Percentiles rank a stretch among this genome's conserved stretches.
Conservation (phyloP, 1,140 invertebrate species). For the Coelopa frigida region DNA sequence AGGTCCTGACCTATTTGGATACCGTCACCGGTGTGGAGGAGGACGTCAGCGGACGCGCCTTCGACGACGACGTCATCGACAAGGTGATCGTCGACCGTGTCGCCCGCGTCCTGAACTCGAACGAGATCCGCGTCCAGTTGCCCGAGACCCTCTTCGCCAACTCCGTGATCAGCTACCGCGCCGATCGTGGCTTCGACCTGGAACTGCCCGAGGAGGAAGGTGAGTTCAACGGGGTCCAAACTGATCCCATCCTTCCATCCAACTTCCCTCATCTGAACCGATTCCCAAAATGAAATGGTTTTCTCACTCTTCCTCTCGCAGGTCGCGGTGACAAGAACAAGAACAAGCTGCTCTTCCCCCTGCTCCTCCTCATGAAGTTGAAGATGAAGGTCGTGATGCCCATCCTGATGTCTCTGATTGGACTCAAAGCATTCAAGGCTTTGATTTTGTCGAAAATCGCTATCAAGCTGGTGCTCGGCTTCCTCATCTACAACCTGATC, state of each 20-base stretch:
- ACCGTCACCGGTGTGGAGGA: conserved; percentile 56
- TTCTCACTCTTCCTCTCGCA: conserved; percentile 14
- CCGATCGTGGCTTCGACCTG: conserved; percentile 59
- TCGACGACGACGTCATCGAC: conserved; percentile 57
- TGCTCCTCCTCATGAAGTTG: conserved; percentile 69
- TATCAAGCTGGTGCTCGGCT: conserved; percentile 68
- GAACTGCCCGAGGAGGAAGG: conserved; percentile 50
- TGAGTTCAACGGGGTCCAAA: conserved; percentile 16
- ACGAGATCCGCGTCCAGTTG: conserved; percentile 61
- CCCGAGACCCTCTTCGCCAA: conserved; percentile 65
- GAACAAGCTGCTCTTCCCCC: conserved; percentile 72
- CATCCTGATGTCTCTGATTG: conserved; percentile 67
- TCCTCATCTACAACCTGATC: conserved; percentile 67
- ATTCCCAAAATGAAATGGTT: conserved; percentile 13
- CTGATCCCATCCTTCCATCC: not conserved
- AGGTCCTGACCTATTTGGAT: conserved; percentile 65
- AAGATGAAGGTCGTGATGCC: conserved; percentile 78
- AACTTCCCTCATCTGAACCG: not conserved
- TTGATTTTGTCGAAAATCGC: conserved; percentile 74
- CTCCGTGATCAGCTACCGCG: conserved; percentile 59
- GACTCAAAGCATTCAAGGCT: conserved; percentile 74
- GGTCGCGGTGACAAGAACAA: conserved; percentile 49
- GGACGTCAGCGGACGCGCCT: conserved; percentile 53
- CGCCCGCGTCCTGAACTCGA: conserved; percentile 58
- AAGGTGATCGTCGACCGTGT: conserved; percentile 65